Evolutionary conservation across 1,140 invertebrate species (phyloP).

Genomic region (Protaetia brevitarsis): DNA sequence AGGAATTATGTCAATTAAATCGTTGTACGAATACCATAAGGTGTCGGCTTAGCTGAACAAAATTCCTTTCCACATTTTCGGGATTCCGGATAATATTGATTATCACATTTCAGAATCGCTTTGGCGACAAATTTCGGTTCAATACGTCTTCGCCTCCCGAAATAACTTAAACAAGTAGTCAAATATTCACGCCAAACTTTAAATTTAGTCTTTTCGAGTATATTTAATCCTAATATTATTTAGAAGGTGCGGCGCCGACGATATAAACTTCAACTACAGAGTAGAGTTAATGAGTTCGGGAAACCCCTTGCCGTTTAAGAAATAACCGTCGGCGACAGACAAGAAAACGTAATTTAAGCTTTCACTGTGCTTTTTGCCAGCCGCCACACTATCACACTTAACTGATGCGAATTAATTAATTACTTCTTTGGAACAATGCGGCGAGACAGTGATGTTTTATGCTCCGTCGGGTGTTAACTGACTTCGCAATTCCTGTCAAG

Average conservation of each 20-base stretch:
- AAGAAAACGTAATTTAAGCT: not conserved
- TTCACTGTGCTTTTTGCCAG: not conserved
- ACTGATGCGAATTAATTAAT: slow-evolving; percentile 5
- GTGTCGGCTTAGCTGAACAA: too few species aligned
- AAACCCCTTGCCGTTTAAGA: not conserved
- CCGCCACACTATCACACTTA: not conserved
- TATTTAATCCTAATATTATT: slow-evolving; percentile 5
- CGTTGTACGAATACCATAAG: too few species aligned
- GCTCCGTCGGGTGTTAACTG: not conserved
- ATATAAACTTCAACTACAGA: slow-evolving; percentile 1
- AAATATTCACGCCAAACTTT: too few species aligned
- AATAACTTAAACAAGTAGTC: too few species aligned
- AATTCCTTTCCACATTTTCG: too few species aligned
- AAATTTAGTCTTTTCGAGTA: too few species aligned
- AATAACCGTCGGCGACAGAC: not conserved
- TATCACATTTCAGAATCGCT: too few species aligned
- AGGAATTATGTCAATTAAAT: too few species aligned
- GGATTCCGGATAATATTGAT: too few species aligned
- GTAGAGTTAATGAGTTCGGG: not conserved
- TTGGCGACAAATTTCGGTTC: too few species aligned
- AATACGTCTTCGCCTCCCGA: too few species aligned
- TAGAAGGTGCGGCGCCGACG: not conserved
- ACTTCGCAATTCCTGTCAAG: not conserved
- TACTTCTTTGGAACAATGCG: not conserved
- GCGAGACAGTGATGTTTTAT: not conserved